Percentiles rank a stretch among this genome's conserved stretches.
Evolutionary conservation across 2,797 vertebrate genomes (phyloP).

Genomic region (Rallus crepitans): DNA sequence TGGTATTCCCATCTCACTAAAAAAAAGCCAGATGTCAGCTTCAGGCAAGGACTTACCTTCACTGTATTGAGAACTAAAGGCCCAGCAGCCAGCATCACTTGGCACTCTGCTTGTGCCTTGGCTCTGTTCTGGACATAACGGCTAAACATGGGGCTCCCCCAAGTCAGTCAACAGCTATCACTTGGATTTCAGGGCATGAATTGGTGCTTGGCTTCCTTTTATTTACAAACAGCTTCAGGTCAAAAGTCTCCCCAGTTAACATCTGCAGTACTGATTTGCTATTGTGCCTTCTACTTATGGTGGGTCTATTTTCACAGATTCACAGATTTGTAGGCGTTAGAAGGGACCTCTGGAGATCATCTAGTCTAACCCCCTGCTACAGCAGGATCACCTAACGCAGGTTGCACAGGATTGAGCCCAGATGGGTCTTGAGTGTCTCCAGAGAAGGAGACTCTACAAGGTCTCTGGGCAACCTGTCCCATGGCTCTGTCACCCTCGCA

Average conservation of each 20-base stretch:
- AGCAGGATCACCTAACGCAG: too few relatives aligned
- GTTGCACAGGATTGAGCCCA: too few relatives aligned
- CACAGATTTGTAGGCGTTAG: too few relatives aligned
- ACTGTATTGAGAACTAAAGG: neutral
- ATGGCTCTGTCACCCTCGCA: too few relatives aligned
- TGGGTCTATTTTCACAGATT: neutral
- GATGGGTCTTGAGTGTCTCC: too few relatives aligned
- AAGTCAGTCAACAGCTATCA: neutral
- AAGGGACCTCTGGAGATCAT: too few relatives aligned
- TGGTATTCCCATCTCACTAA: neutral
- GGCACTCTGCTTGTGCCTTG: accelerated
- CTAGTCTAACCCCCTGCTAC: too few relatives aligned
- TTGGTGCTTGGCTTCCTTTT: neutral
- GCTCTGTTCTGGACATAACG: accelerated
- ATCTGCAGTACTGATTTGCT: neutral
- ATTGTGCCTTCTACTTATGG: neutral
- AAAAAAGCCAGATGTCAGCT: accelerated
- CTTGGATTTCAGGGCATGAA: neutral
- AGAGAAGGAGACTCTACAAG: too few relatives aligned
- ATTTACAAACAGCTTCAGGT: neutral
- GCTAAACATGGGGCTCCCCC: neutral
- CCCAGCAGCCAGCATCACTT: neutral
- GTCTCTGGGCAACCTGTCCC: too few relatives aligned
- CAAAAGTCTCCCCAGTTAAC: neutral
- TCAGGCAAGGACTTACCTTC: neutral